phyloP scores from a whole-genome alignment of 2,888 invertebrate species.

The Gymnoscelis rufifasciata region DNA sequence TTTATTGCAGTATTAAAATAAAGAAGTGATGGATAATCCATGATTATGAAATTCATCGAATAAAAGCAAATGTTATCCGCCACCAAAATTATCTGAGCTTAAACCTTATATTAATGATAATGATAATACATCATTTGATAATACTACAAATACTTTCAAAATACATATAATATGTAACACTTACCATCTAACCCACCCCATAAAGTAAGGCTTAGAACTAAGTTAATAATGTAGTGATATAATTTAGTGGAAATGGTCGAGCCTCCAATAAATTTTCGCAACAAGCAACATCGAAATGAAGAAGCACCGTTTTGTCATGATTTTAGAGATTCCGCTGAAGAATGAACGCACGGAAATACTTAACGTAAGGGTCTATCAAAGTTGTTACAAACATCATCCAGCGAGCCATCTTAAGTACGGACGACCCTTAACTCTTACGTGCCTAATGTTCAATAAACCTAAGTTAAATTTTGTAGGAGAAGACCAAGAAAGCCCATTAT shows the following conservation, averaged over 20 bases:
- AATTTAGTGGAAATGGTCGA: slow-evolving; percentile 33
- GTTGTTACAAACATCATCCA: too few relatives aligned
- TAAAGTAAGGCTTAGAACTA: slow-evolving; percentile 40
- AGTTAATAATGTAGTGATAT: slow-evolving; percentile 31
- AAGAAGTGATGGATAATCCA: slow-evolving; percentile 59
- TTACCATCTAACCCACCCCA: slow-evolving; percentile 50
- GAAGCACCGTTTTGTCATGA: slow-evolving; percentile 40
- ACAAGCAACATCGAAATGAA: slow-evolving; percentile 36
- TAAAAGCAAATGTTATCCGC: slow-evolving; percentile 65
- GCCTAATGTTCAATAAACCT: too few relatives aligned
- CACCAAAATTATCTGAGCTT: slow-evolving; percentile 55
- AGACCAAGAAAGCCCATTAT: too few relatives aligned
- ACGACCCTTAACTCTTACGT: too few relatives aligned
- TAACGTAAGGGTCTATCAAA: too few relatives aligned
- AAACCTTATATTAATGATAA: slow-evolving; percentile 28
- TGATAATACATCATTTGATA: slow-evolving; percentile 32
- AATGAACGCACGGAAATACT: too few relatives aligned
- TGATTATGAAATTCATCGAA: slow-evolving; percentile 59
- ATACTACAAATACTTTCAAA: slow-evolving; percentile 31
- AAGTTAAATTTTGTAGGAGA: too few relatives aligned
- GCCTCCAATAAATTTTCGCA: slow-evolving; percentile 44
- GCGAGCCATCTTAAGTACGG: too few relatives aligned
- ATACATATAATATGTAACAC: slow-evolving; percentile 53
- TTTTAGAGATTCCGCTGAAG: slow-evolving; percentile 33
- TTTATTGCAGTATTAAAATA: slow-evolving; percentile 54